phyloP scores from a whole-genome alignment of 2,888 invertebrate genomes.

The Iphiclides podalirius region DNA sequence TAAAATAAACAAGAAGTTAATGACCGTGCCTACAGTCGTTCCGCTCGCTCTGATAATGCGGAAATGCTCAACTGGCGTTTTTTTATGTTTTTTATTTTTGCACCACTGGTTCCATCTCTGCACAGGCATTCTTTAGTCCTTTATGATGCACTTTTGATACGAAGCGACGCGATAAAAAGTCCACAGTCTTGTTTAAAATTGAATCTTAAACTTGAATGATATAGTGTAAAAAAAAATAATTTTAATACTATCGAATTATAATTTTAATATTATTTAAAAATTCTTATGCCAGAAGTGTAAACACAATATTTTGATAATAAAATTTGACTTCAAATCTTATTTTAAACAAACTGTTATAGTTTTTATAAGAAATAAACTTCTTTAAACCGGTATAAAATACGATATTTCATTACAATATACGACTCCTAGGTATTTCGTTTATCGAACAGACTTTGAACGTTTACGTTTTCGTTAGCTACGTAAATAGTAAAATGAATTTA shows the following conservation, averaged over 20 bases:
- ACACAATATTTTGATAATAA: too few species aligned
- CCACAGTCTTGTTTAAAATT: constrained; percentile 7
- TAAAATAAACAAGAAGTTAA: constrained; percentile 39
- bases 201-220: background rate
- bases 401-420: too few species aligned
- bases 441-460: too few species aligned
- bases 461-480: background rate
- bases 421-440: too few species aligned
- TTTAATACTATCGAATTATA: too few species aligned
- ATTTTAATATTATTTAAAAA: too few species aligned
- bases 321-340: too few species aligned
- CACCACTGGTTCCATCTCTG: constrained; percentile 27
- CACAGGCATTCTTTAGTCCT: constrained; percentile 33
- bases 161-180: constrained; percentile 26
- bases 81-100: constrained; percentile 38
- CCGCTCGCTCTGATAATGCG: constrained; percentile 41
- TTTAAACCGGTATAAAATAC: too few species aligned
- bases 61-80: constrained; percentile 40
- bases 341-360: too few species aligned
- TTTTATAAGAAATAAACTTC: too few species aligned
- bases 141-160: constrained; percentile 24
- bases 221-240: too few species aligned
- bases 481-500: constrained; percentile 25
- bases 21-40: constrained; percentile 41
- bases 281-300: too few species aligned